Evolutionary conservation across 1,140 invertebrate genomes (phyloP), one percentile per base, ranked within the genome.

Genomic region (Holcopasites calliopsidis): DNA sequence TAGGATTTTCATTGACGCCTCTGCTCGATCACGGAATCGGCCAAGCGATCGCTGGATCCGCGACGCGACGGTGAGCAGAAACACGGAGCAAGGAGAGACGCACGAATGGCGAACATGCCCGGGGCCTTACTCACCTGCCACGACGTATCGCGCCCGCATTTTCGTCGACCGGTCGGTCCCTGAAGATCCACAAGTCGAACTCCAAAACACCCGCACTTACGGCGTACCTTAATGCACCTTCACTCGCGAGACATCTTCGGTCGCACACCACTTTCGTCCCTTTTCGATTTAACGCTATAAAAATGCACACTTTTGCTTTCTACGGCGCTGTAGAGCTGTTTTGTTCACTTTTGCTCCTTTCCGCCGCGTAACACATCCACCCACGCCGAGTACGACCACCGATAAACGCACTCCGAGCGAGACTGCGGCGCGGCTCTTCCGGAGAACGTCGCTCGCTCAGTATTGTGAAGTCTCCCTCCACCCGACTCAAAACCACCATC

Each of bases 51-150:
- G 23, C 21, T 38, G 31, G 31, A 40, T 7, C 28, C 42, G 66
- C 28, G 49, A 33, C 49, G 40, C 26, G 42, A 47, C 65, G 65
- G 44, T 42, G 35, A 31, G 62, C 38, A 55, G 62, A 54, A 64
- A 33, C 60, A 42, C 60, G 49, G 10, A 44, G 28, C 21, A 64
- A n/a, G 50, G 62, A 57, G 55, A 61, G 71, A 66, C 62, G 61
- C 71, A 38, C 71, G 71, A 74, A 69, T 75, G 64, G 76, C 69
- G 76, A 69, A 52, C 60, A 21, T 60, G 66, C 62, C 40, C 38
- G 31, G 66, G 42, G 50, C 40, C 54, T 76, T 82, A 82, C 83
- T 87, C 79, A 87, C 86, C 86, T 87, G 86, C 77, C 74, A 87
- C 84, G 72, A 83, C 58, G 74, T 78, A 84, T 76, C 82, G 77